phyloP scores from a whole-genome alignment of 92 coral and sea anemone species.

The Siderastrea radians region DNA sequence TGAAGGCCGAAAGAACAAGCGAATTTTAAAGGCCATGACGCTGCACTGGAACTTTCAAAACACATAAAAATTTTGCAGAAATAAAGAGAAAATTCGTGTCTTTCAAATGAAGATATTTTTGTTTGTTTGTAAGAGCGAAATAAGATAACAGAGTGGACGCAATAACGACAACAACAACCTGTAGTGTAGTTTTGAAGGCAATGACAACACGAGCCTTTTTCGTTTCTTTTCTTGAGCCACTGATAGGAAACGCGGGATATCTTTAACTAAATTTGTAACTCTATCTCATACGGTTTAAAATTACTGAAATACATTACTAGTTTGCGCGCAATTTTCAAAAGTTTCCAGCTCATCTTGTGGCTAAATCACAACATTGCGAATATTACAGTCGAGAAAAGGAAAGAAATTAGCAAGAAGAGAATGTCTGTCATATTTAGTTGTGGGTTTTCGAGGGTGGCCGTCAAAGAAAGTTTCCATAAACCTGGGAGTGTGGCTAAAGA shows the following conservation, averaged over 20 bases:
- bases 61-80: not conserved
- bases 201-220: not conserved
- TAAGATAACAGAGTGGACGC: not conserved
- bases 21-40: slow-evolving; percentile 12
- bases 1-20: not conserved
- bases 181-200: not conserved
- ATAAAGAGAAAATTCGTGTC: not conserved
- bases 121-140: not conserved
- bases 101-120: not conserved
- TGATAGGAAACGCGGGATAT: not conserved
- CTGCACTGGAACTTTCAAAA: not conserved
- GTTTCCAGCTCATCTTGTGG: not conserved
- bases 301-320: slow-evolving; percentile 21
- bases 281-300: slow-evolving; percentile 1
- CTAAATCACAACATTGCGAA: not conserved
- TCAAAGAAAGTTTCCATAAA: slow-evolving; percentile 22
- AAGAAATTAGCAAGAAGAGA: not conserved
- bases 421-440: not conserved
- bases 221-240: not conserved
- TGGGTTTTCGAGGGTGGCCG: slow-evolving; percentile 14
- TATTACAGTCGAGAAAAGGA: not conserved
- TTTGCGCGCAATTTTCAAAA: slow-evolving; percentile 24
- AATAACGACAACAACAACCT: slow-evolving; percentile 21
- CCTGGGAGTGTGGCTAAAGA: not conserved
- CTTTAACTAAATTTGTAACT: slow-evolving; percentile 20